These are phyloP conservation scores for Martes martes DNA, from an alignment of 2,113 vertebrate genomes.

Conservation along the genomic window DNA sequence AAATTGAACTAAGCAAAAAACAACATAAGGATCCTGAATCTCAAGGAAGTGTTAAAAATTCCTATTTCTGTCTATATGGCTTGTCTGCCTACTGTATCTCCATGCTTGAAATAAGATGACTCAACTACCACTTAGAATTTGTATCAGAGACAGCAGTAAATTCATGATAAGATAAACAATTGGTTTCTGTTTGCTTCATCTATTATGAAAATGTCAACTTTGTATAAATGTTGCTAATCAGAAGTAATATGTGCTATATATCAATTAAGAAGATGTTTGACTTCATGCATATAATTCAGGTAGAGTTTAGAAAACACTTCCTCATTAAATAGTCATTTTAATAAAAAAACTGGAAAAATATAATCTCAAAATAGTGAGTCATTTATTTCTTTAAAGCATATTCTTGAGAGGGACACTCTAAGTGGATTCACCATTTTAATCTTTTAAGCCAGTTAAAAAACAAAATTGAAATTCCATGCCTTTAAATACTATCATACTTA, in stretches of 20 bases:
- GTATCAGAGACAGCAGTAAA: neutral
- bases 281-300: neutral
- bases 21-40: neutral
- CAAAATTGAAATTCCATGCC: neutral
- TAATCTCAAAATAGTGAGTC: neutral
- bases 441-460: neutral
- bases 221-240: neutral
- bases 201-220: neutral
- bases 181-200: neutral
- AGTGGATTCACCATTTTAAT: neutral
- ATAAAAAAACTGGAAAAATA: neutral
- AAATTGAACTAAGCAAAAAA: neutral
- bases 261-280: neutral
- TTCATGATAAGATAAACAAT: neutral
- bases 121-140: neutral
- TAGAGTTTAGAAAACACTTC: neutral
- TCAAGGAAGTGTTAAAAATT: neutral
- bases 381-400: neutral
- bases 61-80: neutral
- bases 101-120: neutral
- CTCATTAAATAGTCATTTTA: neutral
- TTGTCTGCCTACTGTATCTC: neutral
- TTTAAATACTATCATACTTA: neutral
- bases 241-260: neutral
- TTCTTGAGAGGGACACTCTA: neutral